phyloP scores from a whole-genome alignment of 1,140 invertebrate species.

The Macrostomum lignano region DNA sequence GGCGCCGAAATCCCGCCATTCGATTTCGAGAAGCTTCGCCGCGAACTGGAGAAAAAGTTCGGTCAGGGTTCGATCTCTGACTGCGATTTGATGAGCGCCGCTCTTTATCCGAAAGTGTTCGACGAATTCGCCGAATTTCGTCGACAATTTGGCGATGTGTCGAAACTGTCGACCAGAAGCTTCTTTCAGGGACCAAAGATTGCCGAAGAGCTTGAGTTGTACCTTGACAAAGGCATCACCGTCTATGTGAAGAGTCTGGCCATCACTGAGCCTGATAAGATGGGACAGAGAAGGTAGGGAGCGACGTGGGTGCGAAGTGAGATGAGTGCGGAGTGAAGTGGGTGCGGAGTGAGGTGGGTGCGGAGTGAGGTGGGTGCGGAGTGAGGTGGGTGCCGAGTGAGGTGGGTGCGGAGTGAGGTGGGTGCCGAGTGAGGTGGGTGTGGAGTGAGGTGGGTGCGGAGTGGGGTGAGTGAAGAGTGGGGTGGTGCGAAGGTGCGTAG shows the following conservation, averaged over 20 bases:
- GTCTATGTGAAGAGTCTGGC: constrained; percentile 73
- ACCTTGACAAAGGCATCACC: constrained; percentile 77
- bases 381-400: too few relatives aligned
- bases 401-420: too few relatives aligned
- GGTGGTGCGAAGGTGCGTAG: too few relatives aligned
- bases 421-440: too few relatives aligned
- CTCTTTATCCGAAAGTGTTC: constrained; percentile 79
- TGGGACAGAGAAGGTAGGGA: constrained; percentile 70
- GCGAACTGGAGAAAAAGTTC: constrained; percentile 45
- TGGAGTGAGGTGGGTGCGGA: too few relatives aligned
- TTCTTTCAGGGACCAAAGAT: constrained; percentile 87
- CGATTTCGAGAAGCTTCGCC: constrained; percentile 56
- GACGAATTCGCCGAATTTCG: constrained; percentile 65
- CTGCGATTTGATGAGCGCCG: constrained; percentile 80
- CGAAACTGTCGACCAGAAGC: constrained; percentile 67
- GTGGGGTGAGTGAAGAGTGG: too few relatives aligned
- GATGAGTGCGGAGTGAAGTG: too few relatives aligned
- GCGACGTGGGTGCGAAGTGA: too few relatives aligned
- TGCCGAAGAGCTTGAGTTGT: constrained; percentile 67
- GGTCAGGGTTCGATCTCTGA: constrained; percentile 38
- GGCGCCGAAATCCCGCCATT: too few relatives aligned
- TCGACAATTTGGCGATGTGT: constrained; percentile 69
- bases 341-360: too few relatives aligned
- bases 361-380: too few relatives aligned
- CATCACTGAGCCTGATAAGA: constrained; percentile 48